phyloP scores from a whole-genome alignment of 2,113 vertebrate genomes.

The Hippolais icterina region DNA sequence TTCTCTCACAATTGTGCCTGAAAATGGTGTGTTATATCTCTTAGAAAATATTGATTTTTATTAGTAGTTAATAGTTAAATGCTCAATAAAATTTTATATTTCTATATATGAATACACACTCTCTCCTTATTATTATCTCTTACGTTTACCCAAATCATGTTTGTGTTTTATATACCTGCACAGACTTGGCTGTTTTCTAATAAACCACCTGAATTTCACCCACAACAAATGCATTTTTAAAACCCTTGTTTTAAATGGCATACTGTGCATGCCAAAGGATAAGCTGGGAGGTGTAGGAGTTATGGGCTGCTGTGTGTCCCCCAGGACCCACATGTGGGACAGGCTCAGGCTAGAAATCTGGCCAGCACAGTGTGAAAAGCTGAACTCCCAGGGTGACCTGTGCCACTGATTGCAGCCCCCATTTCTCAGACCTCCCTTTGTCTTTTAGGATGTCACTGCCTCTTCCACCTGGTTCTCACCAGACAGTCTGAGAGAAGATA shows the following conservation, averaged over 20 bases:
- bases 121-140: background rate
- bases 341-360: background rate
- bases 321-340: background rate
- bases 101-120: background rate
- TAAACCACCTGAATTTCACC: background rate
- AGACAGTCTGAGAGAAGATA: constrained; percentile 30
- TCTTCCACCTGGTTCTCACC: constrained; percentile 51
- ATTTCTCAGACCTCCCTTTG: background rate
- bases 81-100: background rate
- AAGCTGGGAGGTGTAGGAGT: background rate
- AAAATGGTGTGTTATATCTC: background rate
- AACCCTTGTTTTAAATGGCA: background rate
- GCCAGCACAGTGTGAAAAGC: background rate
- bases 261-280: background rate
- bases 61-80: background rate
- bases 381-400: background rate
- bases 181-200: background rate
- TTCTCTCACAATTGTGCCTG: background rate
- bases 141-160: background rate
- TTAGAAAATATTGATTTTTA: background rate
- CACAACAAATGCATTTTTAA: background rate
- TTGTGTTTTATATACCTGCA: background rate
- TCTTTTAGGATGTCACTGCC: constrained; percentile 52
- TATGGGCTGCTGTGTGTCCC: background rate
- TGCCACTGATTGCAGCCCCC: background rate